Conservation (phyloP, 2,888 invertebrate species). For the Agrochola litura region DNA sequence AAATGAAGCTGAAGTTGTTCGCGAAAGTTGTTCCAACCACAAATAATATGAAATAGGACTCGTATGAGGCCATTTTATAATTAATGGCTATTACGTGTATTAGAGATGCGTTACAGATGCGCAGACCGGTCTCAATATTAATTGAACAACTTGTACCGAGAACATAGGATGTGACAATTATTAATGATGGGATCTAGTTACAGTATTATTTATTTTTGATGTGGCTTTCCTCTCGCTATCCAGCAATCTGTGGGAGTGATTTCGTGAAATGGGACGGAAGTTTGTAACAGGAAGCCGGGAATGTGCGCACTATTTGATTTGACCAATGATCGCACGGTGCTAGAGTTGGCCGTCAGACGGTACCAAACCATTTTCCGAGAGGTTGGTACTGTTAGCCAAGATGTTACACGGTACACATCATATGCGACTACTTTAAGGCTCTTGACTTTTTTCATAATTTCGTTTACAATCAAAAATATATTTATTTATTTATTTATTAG, state of each 20-base stretch:
- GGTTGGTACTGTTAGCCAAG: no score
- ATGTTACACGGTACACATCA: no score
- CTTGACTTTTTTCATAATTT: not conserved
- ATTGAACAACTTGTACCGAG: conserved; percentile 51
- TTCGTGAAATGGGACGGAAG: no score
- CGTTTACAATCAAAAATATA: not conserved
- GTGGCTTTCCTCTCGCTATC: no score
- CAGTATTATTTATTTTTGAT: not conserved
- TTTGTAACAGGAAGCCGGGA: no score
- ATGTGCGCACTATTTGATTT: no score
- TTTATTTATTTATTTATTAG: no score
- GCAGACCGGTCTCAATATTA: conserved; percentile 64
- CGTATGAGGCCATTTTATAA: conserved; percentile 57
- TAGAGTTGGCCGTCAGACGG: no score
- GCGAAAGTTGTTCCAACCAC: conserved; percentile 65
- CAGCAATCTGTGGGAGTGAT: no score
- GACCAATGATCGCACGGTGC: no score
- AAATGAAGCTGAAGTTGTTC: conserved; percentile 30
- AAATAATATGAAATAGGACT: conserved; percentile 62
- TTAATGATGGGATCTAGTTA: conserved; percentile 3
- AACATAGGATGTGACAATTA: conserved; percentile 48
- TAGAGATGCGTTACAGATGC: conserved; percentile 66
- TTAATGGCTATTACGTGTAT: conserved; percentile 68
- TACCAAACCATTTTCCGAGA: no score
- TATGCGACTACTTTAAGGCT: no score